Evolutionary conservation across 2,888 invertebrate species (phyloP).

Genomic region (Mongoloraphidia duomilia): DNA sequence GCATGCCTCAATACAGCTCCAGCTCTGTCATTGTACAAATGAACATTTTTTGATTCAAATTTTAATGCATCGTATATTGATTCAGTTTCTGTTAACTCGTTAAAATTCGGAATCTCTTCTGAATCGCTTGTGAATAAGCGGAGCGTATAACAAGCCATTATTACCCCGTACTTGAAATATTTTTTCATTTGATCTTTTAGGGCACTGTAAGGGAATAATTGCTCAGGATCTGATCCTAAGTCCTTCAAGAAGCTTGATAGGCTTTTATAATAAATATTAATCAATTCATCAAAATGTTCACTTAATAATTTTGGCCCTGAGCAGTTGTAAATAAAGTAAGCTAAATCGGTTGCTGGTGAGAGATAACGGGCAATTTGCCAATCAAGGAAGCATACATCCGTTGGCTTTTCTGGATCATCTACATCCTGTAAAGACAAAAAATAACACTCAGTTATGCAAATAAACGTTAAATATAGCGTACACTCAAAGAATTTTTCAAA

Average conservation of each 20-base stretch:
- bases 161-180: constrained; percentile 19
- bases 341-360: constrained; percentile 22
- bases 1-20: constrained; percentile 12
- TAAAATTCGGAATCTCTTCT: constrained; percentile 15
- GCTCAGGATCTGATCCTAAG: constrained; percentile 18
- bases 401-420: constrained; percentile 13
- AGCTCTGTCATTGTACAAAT: constrained; percentile 13
- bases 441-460: too few relatives aligned
- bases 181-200: constrained; percentile 19
- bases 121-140: constrained; percentile 18
- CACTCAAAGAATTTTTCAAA: too few relatives aligned
- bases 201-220: constrained; percentile 20
- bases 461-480: too few relatives aligned
- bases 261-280: constrained; percentile 22
- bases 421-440: background rate
- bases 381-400: constrained; percentile 18
- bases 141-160: constrained; percentile 17
- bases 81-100: constrained; percentile 3
- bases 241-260: constrained; percentile 16
- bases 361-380: constrained; percentile 18
- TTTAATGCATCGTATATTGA: background rate
- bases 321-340: constrained; percentile 24
- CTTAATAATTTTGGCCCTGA: constrained; percentile 18
- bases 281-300: constrained; percentile 19
- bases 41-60: constrained; percentile 11